Percentiles rank a stretch among this genome's conserved stretches.
phyloP scores from a whole-genome alignment of 2,797 vertebrate species.

The Eutrigla gurnardus region DNA sequence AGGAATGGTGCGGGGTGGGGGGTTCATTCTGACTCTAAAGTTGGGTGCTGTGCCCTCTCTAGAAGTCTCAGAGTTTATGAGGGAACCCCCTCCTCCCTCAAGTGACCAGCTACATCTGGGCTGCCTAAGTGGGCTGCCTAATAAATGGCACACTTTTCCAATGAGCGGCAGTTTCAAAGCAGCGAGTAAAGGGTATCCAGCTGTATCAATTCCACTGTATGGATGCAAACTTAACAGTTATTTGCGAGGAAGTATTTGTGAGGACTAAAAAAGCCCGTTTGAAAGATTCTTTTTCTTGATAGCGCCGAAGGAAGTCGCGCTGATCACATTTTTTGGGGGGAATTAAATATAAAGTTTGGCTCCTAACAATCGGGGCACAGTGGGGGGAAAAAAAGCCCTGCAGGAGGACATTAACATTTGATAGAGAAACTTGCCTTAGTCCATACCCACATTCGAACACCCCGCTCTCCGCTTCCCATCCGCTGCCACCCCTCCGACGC shows the following conservation, averaged over 20 bases:
- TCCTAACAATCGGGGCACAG: slow-evolving; percentile 63
- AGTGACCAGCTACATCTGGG: slow-evolving; percentile 80
- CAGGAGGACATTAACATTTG: slow-evolving; percentile 82
- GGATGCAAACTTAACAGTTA: slow-evolving; percentile 54
- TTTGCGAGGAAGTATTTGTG: slow-evolving; percentile 38
- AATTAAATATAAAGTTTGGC: slow-evolving; percentile 74
- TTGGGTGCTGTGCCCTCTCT: slow-evolving; percentile 61
- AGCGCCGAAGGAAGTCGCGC: slow-evolving; percentile 35
- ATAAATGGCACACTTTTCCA: slow-evolving; percentile 76
- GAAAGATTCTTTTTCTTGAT: slow-evolving; percentile 46
- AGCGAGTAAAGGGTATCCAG: slow-evolving; percentile 58
- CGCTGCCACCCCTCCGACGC: slow-evolving; percentile 80
- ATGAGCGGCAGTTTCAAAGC: slow-evolving; percentile 75
- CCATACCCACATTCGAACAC: slow-evolving; percentile 59
- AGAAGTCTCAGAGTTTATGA: slow-evolving; percentile 70
- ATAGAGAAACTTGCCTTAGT: slow-evolving; percentile 73
- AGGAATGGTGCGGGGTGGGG: slow-evolving; percentile 30
- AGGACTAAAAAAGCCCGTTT: slow-evolving; percentile 13
- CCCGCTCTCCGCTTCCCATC: slow-evolving; percentile 69
- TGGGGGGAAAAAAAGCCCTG: slow-evolving; percentile 64
- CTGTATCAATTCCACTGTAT: slow-evolving; percentile 64
- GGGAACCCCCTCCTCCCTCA: slow-evolving; percentile 45
- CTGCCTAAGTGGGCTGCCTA: slow-evolving; percentile 72
- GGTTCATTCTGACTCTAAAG: slow-evolving; percentile 56
- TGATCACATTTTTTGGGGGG: slow-evolving; percentile 37